Conservation (phyloP, 92 coral and sea anemone species). For the Nematostella vectensis region DNA sequence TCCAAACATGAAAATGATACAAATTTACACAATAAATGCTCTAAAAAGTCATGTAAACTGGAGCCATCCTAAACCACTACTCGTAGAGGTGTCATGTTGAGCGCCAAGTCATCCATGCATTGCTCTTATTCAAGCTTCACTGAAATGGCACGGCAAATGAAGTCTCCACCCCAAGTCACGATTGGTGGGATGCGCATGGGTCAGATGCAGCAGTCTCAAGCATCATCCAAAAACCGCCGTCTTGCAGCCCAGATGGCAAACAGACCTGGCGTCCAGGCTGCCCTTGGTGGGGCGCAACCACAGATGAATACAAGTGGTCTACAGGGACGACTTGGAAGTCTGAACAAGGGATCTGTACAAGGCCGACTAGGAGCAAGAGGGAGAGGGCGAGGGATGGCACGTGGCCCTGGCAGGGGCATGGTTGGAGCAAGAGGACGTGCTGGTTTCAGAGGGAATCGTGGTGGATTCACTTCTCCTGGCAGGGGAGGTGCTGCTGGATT, state of each 20-base stretch:
- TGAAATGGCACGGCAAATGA: slow-evolving; percentile 73
- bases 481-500: slow-evolving; percentile 31
- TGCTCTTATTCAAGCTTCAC: slow-evolving; percentile 79
- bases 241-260: slow-evolving; percentile 98
- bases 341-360: slow-evolving; percentile 14
- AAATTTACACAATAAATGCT: too few species aligned
- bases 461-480: slow-evolving; percentile 1
- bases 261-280: slow-evolving; percentile 80
- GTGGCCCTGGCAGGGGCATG: slow-evolving; percentile 23
- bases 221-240: slow-evolving; percentile 83
- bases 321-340: slow-evolving; percentile 64
- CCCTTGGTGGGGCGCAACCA: slow-evolving; percentile 26
- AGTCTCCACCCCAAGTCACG: slow-evolving; percentile 87
- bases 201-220: slow-evolving; percentile 68
- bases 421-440: slow-evolving; percentile 37
- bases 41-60: too few species aligned
- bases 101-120: slow-evolving; percentile 43
- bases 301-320: slow-evolving; percentile 26
- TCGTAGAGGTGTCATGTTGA: slow-evolving; percentile 3
- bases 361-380: slow-evolving; percentile 6
- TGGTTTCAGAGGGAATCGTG: slow-evolving; percentile 16
- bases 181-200: slow-evolving; percentile 64
- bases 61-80: too few species aligned
- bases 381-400: slow-evolving; percentile 27
- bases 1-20: too few species aligned